Percentiles rank a stretch among this genome's conserved stretches.
These are phyloP conservation scores for Burhinus oedicnemus DNA, from an alignment of 2,113 vertebrate genomes.

Conservation along the genomic window DNA sequence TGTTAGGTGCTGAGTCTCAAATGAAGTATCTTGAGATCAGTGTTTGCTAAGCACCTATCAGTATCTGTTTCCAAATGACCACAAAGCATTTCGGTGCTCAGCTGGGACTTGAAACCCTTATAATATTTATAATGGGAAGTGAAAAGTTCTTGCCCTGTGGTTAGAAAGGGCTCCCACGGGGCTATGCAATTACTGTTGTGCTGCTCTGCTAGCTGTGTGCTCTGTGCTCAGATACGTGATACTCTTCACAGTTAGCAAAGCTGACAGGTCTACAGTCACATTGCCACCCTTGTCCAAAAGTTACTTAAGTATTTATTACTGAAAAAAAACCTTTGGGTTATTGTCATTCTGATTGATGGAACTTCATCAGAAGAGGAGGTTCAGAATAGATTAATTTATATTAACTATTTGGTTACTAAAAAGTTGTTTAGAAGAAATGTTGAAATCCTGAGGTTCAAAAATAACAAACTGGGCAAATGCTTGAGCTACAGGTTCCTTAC, in stretches of 20 bases:
- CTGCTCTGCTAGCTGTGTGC: not conserved
- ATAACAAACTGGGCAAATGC: not conserved
- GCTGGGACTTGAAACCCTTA: not conserved
- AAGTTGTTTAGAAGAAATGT: not conserved
- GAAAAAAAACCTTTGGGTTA: not conserved
- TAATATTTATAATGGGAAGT: not conserved
- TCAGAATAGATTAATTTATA: not conserved
- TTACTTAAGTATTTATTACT: not conserved
- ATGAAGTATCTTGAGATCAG: not conserved
- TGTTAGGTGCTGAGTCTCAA: not conserved
- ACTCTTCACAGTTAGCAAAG: not conserved
- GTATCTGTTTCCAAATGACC: not conserved
- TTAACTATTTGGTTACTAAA: not conserved
- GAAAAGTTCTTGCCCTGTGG: not conserved
- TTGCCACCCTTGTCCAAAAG: not conserved
- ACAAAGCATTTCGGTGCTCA: not conserved
- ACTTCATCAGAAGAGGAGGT: not conserved
- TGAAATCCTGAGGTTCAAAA: not conserved
- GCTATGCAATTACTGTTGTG: not conserved
- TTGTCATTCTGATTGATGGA: not conserved
- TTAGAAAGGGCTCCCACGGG: not conserved
- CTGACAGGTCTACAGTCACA: fast-evolving
- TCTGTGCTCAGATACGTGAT: not conserved
- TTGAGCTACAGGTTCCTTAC: not conserved
- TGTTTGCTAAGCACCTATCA: not conserved